Evolutionary conservation across 2,113 vertebrate species (phyloP), one percentile per base, ranked within the genome.

Genomic region (Lutjanus erythropterus): DNA sequence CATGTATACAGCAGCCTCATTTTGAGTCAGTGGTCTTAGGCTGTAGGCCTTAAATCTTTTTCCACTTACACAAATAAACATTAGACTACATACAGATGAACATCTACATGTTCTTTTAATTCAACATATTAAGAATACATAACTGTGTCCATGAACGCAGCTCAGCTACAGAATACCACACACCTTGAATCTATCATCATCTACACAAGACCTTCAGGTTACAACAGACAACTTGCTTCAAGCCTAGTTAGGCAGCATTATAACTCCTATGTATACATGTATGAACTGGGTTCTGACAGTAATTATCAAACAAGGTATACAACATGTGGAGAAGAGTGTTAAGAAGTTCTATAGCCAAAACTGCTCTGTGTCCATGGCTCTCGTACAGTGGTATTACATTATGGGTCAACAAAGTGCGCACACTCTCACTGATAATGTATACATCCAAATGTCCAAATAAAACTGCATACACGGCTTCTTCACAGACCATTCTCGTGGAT

Each of bases 391-490:
- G 71, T 65, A 60, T 86, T 84, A 87, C 78, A 89, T 75, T 74
- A 81, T 64, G 68, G 77, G 77, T 77, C 31, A 65, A 89, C 81
- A 84, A 88, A 87, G 74, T 84, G 82, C 75, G 79, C 88, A 85
- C 89, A 86, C 86, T 14, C 72, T 83, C 79, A 75, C 62, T 79
- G 72, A 75, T 85, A 59, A 88, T 76, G 77, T 88, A 47, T 87
- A 90, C 91, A 91, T 91, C 91, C 89, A 88, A 85, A 80, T 91
- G 83, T 92, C 87, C 86, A 86, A 76, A 88, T 79, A 85, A 85
- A 89, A 91, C 92, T 87, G 83, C 90, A 91, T 84, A 75, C 84
- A 78, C 56, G 53, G 60, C 53, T 87, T 88, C 68, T 75, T 81
- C 52, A 76, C 29, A 77, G 66, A 80, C 61, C 37, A 58, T 52